Base-by-base conservation (phyloP, 2,113 vertebrate species). In the Scopus umbretta region DNA sequence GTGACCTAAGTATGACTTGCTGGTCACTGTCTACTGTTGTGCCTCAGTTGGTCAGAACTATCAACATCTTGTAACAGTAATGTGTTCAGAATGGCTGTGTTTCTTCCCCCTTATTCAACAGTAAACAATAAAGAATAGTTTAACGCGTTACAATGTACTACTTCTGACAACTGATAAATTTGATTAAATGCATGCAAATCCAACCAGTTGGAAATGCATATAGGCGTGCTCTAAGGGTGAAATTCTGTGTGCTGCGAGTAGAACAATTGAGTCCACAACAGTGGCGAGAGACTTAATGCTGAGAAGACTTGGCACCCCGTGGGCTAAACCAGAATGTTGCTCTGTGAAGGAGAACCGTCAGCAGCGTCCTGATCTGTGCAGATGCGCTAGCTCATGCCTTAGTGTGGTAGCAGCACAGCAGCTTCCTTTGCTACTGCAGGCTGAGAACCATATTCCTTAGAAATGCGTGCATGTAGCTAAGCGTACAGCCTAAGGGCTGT, bases 1-100 rank as follows among this genome's bases (percentile, higher is more conserved):
- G 61, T 96, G 93, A 92, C 55, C 30, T 81, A 92, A 80, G 78
- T 78, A 29, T 79, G 47, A 72, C 66, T 94, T 90, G 66, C 90
- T 92, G 86, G 80, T 96, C 59, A 79, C 86, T 9, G 11, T 79
- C 52, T 74, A 30, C 68, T 84, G 12, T 36, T 96, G 88, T 87
- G 62, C 63, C 85, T 86, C 94, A 59, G 18, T 80, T 73, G 62
- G 50, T 95, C 91, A 88, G 66, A 95, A 74, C 5, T 50, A 13
- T 62, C 55, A 62, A 27, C 62, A 86, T 92, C 36, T 85, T 91
- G 32, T 58, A 92, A 65, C 50, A 92, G 68, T 88, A 73, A 86
- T 16, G 38, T 56, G n/a, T 95, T 86, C n/a, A 91, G 94, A 87
- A 84, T 72, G 68, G 65, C 53, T 96, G 30, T 92, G 47, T 86